phyloP scores from a whole-genome alignment of 1,140 invertebrate genomes.

The Yoshiicerus persimilis region DNA sequence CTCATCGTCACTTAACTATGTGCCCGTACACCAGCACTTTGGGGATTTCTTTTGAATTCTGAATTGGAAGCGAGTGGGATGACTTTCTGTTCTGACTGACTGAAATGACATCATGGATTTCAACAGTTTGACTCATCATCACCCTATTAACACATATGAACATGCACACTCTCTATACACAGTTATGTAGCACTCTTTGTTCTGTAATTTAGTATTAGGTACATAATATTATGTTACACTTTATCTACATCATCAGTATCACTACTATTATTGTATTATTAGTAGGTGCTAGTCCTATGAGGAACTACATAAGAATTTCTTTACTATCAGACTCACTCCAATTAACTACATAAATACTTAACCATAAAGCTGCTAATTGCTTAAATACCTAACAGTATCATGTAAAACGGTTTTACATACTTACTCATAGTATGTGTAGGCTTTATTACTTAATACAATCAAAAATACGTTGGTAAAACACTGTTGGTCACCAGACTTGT shows the following conservation, averaged over 20 bases:
- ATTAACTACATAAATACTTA: neutral
- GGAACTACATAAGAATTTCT: neutral
- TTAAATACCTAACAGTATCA: neutral
- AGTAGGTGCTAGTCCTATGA: neutral
- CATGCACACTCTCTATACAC: neutral
- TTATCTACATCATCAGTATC: neutral
- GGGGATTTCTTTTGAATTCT: constrained; percentile 3
- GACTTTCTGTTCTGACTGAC: neutral
- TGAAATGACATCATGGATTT: neutral
- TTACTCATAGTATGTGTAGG: too few relatives aligned
- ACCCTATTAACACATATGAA: neutral
- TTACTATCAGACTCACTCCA: neutral
- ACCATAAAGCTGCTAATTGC: neutral
- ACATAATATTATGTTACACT: too few relatives aligned
- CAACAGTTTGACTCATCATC: neutral
- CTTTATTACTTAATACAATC: too few relatives aligned
- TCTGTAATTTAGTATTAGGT: neutral
- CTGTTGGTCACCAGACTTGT: too few relatives aligned
- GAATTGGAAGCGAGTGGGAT: neutral
- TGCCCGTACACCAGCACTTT: neutral
- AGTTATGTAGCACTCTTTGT: neutral
- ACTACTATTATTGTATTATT: neutral
- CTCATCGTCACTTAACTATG: too few relatives aligned
- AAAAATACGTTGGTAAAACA: too few relatives aligned
- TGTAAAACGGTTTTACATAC: neutral